These are phyloP conservation scores for Picus viridis DNA, from an alignment of 2,797 vertebrate species.

Conservation along the genomic window DNA sequence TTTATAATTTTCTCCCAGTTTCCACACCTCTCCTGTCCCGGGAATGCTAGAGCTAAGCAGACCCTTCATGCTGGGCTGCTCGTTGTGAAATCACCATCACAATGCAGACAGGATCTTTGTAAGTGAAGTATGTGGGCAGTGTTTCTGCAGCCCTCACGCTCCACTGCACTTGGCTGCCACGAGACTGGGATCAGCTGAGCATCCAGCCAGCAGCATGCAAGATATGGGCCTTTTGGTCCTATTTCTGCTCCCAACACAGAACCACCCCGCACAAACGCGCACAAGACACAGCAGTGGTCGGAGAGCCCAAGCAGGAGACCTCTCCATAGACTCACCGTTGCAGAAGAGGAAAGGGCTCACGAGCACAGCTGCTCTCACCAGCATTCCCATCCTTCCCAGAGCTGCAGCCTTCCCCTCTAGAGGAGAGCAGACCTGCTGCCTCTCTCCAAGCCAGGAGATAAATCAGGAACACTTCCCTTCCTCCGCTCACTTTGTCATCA, in stretches of 20 bases:
- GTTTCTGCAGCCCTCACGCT: accelerated
- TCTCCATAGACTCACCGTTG: background rate
- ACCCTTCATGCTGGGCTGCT: background rate
- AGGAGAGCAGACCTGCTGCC: accelerated
- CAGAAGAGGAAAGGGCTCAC: background rate
- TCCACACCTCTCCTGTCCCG: background rate
- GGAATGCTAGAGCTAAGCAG: background rate
- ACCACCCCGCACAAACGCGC: accelerated
- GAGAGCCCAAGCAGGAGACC: background rate
- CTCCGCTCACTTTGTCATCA: background rate
- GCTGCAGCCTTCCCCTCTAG: background rate
- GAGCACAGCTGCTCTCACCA: background rate
- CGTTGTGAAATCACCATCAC: accelerated
- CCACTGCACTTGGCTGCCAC: accelerated
- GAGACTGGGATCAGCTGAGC: background rate
- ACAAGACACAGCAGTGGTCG: accelerated
- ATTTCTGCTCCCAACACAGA: accelerated
- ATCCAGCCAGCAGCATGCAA: accelerated
- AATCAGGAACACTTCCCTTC: background rate
- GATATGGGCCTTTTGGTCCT: accelerated
- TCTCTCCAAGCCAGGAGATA: background rate
- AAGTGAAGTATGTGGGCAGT: accelerated
- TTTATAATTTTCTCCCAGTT: background rate
- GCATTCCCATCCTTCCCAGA: background rate
- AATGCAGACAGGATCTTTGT: accelerated